phyloP scores from a whole-genome alignment of 2,888 invertebrate genomes.

The Campopleginae sp. region DNA sequence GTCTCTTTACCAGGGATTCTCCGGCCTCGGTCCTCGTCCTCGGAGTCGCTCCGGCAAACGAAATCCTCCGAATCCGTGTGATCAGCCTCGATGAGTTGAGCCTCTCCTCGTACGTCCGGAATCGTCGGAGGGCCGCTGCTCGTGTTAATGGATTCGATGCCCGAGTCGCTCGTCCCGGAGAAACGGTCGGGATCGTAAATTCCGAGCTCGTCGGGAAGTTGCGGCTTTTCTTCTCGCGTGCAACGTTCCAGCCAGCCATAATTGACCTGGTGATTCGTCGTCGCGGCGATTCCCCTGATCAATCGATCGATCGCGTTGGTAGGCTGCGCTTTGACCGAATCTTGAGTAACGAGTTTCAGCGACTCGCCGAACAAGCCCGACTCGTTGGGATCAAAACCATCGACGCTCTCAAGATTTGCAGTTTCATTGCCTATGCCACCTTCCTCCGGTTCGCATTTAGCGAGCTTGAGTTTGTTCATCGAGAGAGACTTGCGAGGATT shows the following conservation, averaged over 20 bases:
- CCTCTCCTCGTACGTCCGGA: background rate
- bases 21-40: slow-evolving; percentile 76
- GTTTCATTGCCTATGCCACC: background rate
- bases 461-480: slow-evolving; percentile 73
- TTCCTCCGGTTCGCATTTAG: slow-evolving; percentile 73
- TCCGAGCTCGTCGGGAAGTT: slow-evolving; percentile 65
- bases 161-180: slow-evolving; percentile 80
- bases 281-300: slow-evolving; percentile 71
- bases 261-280: slow-evolving; percentile 84
- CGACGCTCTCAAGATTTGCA: slow-evolving; percentile 4
- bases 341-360: slow-evolving; percentile 74
- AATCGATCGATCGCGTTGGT: slow-evolving; percentile 80
- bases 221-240: slow-evolving; percentile 73
- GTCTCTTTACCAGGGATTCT: slow-evolving; percentile 75
- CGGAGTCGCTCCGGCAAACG: slow-evolving; percentile 89
- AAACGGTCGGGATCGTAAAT: slow-evolving; percentile 65
- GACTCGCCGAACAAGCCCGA: slow-evolving; percentile 71
- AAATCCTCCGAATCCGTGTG: slow-evolving; percentile 89
- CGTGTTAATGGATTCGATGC: slow-evolving; percentile 77
- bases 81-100: background rate
- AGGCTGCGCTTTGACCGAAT: slow-evolving; percentile 73
- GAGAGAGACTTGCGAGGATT: slow-evolving; percentile 91
- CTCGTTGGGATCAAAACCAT: slow-evolving; percentile 63
- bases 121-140: slow-evolving; percentile 71
- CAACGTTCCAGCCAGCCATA: slow-evolving; percentile 87